phyloP scores from a whole-genome alignment of 1,140 invertebrate species.

The Bombus affinis region DNA sequence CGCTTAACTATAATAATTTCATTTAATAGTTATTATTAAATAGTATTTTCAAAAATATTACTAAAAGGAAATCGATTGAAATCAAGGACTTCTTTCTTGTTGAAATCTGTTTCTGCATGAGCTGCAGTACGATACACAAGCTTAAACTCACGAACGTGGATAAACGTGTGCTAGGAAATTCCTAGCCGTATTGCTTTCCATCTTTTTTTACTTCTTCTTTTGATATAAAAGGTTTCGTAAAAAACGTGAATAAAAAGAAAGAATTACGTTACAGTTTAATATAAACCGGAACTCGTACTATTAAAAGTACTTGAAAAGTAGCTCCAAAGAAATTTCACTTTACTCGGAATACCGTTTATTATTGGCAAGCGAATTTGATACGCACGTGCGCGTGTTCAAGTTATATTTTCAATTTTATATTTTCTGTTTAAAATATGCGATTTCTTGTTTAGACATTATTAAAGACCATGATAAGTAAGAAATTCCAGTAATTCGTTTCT shows the following conservation, averaged over 20 bases:
- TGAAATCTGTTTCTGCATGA: not conserved
- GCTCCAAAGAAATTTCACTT: not conserved
- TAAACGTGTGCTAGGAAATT: not conserved
- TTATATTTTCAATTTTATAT: too few species aligned
- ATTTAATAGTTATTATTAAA: not conserved
- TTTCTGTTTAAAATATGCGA: too few species aligned
- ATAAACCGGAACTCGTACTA: not conserved
- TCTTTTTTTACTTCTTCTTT: not conserved
- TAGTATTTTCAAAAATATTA: not conserved
- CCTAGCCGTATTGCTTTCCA: not conserved
- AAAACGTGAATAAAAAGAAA: not conserved
- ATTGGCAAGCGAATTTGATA: not conserved
- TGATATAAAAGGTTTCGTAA: not conserved
- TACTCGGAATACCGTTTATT: not conserved
- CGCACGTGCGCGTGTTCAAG: not conserved
- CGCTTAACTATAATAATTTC: not conserved
- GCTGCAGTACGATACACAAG: too few species aligned
- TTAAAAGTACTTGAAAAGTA: not conserved
- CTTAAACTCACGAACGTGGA: too few species aligned
- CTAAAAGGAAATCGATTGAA: not conserved
- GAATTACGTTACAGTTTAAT: conserved; percentile 4
- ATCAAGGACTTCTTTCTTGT: not conserved
- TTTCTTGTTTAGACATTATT: too few species aligned
- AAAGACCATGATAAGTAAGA: too few species aligned
- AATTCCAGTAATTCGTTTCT: too few species aligned